phyloP scores from a whole-genome alignment of 2,797 vertebrate genomes.

The Siniperca scherzeri region DNA sequence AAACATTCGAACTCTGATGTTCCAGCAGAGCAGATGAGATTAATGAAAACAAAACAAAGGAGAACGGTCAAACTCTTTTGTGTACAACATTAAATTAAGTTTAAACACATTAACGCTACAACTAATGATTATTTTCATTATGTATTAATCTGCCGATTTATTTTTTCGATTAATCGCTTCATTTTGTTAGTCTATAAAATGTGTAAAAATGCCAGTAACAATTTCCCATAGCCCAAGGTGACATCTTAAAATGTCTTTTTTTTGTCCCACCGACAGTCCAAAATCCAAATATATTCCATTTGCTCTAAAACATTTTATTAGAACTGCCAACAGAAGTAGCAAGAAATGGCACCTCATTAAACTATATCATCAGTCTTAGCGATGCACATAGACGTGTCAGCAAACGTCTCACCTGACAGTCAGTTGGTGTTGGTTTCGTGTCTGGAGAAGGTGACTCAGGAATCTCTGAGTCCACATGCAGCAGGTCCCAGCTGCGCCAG shows the following conservation, averaged over 20 bases:
- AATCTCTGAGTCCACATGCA: constrained; percentile 78
- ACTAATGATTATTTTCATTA: no score
- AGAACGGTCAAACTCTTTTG: neutral
- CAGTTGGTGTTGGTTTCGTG: neutral
- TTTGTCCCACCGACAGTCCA: neutral
- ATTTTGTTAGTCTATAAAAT: neutral
- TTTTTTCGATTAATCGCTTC: neutral
- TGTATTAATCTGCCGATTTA: neutral
- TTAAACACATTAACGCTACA: neutral
- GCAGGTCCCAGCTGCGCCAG: constrained; percentile 87
- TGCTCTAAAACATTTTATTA: neutral
- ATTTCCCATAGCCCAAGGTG: neutral
- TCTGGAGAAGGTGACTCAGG: constrained; percentile 53
- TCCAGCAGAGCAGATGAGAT: constrained; percentile 7
- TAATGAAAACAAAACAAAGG: neutral
- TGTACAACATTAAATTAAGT: neutral
- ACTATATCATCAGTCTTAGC: neutral
- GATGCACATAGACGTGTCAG: neutral
- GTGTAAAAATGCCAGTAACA: neutral
- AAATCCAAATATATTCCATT: no score
- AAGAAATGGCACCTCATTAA: neutral
- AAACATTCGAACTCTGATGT: neutral
- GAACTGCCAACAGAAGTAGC: neutral
- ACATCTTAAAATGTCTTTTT: neutral
- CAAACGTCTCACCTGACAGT: constrained; percentile 78